These are phyloP conservation scores for Speoplatyrhinus poulsoni DNA, from an alignment of 2,113 vertebrate species.

Conservation along the genomic window DNA sequence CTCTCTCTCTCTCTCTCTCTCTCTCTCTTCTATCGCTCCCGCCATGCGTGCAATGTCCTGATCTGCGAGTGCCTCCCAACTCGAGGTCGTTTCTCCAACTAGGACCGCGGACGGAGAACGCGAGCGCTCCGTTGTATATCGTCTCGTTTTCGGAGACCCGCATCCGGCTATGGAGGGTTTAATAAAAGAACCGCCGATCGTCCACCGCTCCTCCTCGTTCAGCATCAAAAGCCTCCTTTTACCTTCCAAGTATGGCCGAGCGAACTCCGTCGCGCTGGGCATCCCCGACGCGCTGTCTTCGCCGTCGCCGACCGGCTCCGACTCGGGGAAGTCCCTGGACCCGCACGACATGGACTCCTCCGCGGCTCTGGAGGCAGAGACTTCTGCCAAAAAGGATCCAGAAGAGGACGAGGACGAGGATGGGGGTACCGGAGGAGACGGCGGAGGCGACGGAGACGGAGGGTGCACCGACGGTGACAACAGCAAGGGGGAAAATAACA, in stretches of 20 bases:
- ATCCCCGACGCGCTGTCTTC: conserved; percentile 47
- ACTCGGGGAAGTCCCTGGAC: conserved; percentile 64
- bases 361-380: conserved; percentile 44
- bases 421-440: conserved; percentile 25
- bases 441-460: conserved; percentile 19
- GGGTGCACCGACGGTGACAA: conserved; percentile 9
- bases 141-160: conserved; percentile 12
- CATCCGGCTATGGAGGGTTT: conserved; percentile 73
- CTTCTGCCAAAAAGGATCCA: conserved; percentile 48
- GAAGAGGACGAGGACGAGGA: conserved; percentile 43
- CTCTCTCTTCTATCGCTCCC: conserved; percentile 16
- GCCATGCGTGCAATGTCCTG: conserved; percentile 59
- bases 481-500: conserved; percentile 45
- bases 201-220: conserved; percentile 78
- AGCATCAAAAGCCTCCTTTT: conserved; percentile 82
- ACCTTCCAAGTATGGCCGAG: conserved; percentile 70
- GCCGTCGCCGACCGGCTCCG: conserved; percentile 59
- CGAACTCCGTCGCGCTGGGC: conserved; percentile 31
- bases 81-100: conserved; percentile 24
- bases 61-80: conserved; percentile 48
- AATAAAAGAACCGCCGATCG: conserved; percentile 68
- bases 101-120: conserved; percentile 39
- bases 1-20: conserved; percentile 13
- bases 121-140: not conserved
- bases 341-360: conserved; percentile 54